Conservation (phyloP, 2,888 invertebrate genomes). For the Macaria liturata region DNA sequence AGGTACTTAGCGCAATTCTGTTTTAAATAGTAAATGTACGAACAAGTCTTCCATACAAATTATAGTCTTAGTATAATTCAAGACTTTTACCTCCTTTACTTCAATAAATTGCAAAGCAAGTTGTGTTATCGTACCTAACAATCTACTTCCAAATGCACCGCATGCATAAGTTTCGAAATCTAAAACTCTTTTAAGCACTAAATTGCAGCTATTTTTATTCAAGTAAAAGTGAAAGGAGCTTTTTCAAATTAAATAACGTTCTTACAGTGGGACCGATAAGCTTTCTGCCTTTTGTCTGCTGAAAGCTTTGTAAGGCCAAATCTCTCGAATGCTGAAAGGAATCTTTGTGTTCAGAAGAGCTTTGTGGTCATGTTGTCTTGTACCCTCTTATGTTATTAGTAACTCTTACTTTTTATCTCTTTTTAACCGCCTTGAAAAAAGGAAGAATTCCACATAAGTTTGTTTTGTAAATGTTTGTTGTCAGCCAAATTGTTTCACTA, state of each 20-base stretch:
- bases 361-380: slow-evolving; percentile 18
- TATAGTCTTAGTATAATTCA: too few species aligned
- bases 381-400: slow-evolving; percentile 16
- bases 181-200: slow-evolving; percentile 12
- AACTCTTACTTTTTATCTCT: neutral
- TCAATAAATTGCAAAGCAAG: neutral
- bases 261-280: slow-evolving; percentile 23
- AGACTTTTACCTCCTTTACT: too few species aligned
- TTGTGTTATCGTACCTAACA: slow-evolving; percentile 1
- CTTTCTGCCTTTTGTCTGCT: slow-evolving; percentile 28
- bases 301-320: slow-evolving; percentile 23
- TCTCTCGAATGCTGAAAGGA: slow-evolving; percentile 22
- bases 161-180: slow-evolving; percentile 17
- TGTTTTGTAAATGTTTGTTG: too few species aligned
- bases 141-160: slow-evolving; percentile 14
- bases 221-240: slow-evolving; percentile 12
- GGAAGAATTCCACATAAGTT: too few species aligned
- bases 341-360: slow-evolving; percentile 19
- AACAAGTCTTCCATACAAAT: too few species aligned
- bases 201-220: slow-evolving; percentile 6
- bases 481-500: too few species aligned
- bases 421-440: too few species aligned
- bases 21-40: too few species aligned
- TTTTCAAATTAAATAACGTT: slow-evolving; percentile 25
- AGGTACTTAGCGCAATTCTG: too few species aligned